Evolutionary conservation across 1,140 invertebrate genomes (phyloP), one percentile per base, ranked within the genome.

Genomic region (Spodoptera litura): DNA sequence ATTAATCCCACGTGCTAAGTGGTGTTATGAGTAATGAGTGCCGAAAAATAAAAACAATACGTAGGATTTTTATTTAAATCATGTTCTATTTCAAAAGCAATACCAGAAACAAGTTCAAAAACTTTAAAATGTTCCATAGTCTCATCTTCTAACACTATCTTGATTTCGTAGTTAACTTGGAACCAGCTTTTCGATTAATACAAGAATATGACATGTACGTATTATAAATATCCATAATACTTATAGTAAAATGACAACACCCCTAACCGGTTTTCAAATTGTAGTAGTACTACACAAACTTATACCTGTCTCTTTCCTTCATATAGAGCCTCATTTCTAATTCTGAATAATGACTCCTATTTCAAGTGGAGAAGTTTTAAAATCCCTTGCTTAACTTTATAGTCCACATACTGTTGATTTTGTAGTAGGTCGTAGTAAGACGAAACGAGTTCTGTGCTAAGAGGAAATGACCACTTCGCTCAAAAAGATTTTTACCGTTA

Each of bases 361-460:
- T 4, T n/a, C 6, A 8, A 55, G 8, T 35, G 0, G 8, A 20
- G 31, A 79, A 78, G 31, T 8, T 58, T 12, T 31, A 77, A 55
- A 77, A 15, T 66, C 4, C 38, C 10, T 73, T 68, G 81, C 12
- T 35, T 59, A 51, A 38, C 13, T 8, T 35, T 35, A 10, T 59
- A 27, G 49, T 72, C 11, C 56, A 68, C 25, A 13, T 49, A 72
- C 70, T 76, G 72, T 88, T 88, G 80, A 81, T 75, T 84, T 88
- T 81, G 83, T 93, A 92, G 90, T 93, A 93, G 88, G 82, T 79
- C 89, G 91, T 92, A 93, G 92, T 93, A 92, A 93, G 88, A 81
- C 64, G 66, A 88, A 93, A 92, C 91, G 68, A 87, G 92, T 93
- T 91, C 88, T 80, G 77, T 86, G 85, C 81, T 88, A 87, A 91